phyloP scores from a whole-genome alignment of 2,888 invertebrate species.

The Rhopalosiphum nymphaeae region DNA sequence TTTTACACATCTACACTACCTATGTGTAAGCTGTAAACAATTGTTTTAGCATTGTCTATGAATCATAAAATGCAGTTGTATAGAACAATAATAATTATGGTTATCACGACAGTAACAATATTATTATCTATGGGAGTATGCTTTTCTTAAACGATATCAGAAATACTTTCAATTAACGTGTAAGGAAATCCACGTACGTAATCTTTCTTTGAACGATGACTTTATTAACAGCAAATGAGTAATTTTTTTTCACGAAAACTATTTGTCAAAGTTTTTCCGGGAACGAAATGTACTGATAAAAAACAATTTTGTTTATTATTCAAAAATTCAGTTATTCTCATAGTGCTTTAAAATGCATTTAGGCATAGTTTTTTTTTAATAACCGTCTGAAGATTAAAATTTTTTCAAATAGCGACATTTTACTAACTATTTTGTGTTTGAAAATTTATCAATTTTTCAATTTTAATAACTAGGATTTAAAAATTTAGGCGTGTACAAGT shows the following conservation, averaged over 20 bases:
- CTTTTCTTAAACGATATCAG: background rate
- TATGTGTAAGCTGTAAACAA: background rate
- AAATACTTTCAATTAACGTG: background rate
- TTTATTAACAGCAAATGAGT: background rate
- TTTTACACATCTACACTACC: background rate
- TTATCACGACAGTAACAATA: background rate
- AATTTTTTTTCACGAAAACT: background rate
- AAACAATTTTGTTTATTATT: background rate
- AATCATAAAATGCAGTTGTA: background rate
- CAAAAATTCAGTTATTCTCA: background rate
- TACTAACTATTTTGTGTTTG: background rate
- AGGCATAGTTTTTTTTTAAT: background rate
- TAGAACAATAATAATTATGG: background rate
- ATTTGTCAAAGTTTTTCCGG: background rate
- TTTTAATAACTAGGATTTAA: background rate
- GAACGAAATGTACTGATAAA: background rate
- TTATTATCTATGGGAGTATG: background rate
- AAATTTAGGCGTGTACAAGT: background rate
- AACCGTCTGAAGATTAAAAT: background rate
- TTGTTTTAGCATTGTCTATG: background rate
- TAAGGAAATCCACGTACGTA: background rate
- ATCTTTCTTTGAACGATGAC: background rate
- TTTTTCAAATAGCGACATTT: background rate
- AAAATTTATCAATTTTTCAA: background rate
- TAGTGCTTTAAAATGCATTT: background rate